Conservation (phyloP, 2,797 vertebrate species). For the Tarsius wallacei region DNA sequence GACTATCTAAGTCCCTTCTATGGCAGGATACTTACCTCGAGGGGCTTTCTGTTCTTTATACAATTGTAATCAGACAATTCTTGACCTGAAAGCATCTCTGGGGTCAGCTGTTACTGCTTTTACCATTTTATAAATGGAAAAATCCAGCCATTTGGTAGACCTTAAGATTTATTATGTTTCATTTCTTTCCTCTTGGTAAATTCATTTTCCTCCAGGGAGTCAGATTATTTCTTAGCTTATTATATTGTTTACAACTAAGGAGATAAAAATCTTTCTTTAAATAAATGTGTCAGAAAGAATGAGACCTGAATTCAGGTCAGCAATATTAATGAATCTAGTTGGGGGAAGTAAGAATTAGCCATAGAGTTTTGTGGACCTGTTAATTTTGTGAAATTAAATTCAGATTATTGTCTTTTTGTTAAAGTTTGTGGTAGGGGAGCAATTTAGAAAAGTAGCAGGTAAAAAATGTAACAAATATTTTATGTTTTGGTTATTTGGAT, state of each 20-base stretch:
- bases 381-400: constrained; percentile 37
- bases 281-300: background rate
- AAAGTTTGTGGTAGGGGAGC: background rate
- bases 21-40: background rate
- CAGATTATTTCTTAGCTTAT: constrained; percentile 48
- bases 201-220: constrained; percentile 40
- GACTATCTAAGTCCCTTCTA: background rate
- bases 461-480: constrained; percentile 24
- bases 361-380: background rate
- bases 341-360: background rate
- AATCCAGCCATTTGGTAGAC: background rate
- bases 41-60: background rate
- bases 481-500: background rate
- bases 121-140: constrained; percentile 28
- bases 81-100: background rate
- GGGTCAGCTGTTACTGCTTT: background rate
- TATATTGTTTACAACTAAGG: constrained; percentile 3
- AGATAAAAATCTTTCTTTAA: constrained; percentile 43
- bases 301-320: background rate
- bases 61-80: background rate
- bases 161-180: background rate
- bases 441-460: constrained; percentile 28
- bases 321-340: background rate
- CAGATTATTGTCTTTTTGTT: constrained; percentile 11
- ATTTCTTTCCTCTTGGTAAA: constrained; percentile 38